Evolutionary conservation across 2,113 vertebrate species (phyloP).

Genomic region (Melanocharis versteri): DNA sequence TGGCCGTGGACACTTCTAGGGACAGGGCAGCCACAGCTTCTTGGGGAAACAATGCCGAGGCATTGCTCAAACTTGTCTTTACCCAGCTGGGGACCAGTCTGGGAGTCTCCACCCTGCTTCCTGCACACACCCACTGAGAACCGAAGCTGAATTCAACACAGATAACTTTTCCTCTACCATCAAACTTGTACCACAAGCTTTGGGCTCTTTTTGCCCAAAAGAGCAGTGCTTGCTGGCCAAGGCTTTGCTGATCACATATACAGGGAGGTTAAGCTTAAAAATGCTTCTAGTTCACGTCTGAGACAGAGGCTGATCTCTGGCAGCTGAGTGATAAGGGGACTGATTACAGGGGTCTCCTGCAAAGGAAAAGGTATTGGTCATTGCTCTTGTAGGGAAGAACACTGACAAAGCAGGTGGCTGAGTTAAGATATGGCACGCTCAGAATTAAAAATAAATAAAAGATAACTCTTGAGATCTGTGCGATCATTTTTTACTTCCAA

Average conservation of each 20-base stretch:
- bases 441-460: background rate
- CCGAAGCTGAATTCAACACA: background rate
- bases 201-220: too few relatives aligned
- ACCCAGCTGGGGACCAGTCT: background rate
- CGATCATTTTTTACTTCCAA: background rate
- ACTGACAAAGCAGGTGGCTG: background rate
- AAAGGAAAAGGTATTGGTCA: background rate
- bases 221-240: background rate
- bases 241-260: background rate
- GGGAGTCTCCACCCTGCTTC: background rate
- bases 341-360: background rate
- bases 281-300: background rate
- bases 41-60: background rate
- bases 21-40: background rate
- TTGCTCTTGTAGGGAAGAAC: background rate
- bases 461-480: background rate
- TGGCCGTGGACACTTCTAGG: background rate
- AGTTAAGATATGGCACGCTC: rapidly evolving
- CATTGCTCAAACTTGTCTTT: background rate
- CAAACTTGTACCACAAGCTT: background rate
- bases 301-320: background rate
- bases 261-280: background rate
- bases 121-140: background rate
- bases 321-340: background rate
- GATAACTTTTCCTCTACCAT: background rate